Evolutionary conservation across 2,888 invertebrate species (phyloP), one percentile per base, ranked within the genome.

Genomic region (Cosmorhoe ocellata): DNA sequence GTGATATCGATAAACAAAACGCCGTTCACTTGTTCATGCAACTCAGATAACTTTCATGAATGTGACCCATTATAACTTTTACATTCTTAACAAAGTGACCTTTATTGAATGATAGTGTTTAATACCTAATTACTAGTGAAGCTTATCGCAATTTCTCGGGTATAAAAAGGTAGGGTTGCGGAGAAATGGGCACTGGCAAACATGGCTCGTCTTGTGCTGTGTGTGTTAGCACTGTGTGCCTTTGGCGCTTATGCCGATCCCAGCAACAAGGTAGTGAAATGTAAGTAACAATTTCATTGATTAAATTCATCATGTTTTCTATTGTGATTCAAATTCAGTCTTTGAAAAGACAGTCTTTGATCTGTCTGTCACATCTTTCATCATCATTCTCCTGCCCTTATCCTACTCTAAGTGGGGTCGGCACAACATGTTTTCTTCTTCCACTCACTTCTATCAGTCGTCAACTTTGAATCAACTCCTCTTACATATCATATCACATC

Each of bases 161-260:
- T 74, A 79, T 78, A 79, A 71, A 74, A 58, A 60, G 53, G 59
- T 36, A 46, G 48, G 43, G 44, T 48, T 40, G 27, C 42, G 31
- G 34, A 56, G 42, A 28, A 5, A 59, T 41, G 27, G 50, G 51
- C 75, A 84, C 69, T 75, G 63, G 66, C 67, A 54, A 75, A 61
- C 70, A 87, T 87, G 86, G 74, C 76, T 73, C 77, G 78, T 61
- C 65, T 80, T 51, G 77, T 78, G 76, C 61, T 83, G 72, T 81
- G 71, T 69, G 74, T 72, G 24, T 60, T 86, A 64, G 82, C 77
- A 51, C 81, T 22, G 74, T 84, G 66, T 51, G 51, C 58, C 27
- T 85, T 86, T 58, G 79, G 83, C 46, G 80, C 79, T 51, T 64
- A 79, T 14, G 65, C 79, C 9, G 76, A 79, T 5, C 74, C 77